Percentiles rank a stretch among this genome's conserved stretches.
phyloP scores from a whole-genome alignment of 2,888 invertebrate genomes.

The Eupithecia dodoneata region DNA sequence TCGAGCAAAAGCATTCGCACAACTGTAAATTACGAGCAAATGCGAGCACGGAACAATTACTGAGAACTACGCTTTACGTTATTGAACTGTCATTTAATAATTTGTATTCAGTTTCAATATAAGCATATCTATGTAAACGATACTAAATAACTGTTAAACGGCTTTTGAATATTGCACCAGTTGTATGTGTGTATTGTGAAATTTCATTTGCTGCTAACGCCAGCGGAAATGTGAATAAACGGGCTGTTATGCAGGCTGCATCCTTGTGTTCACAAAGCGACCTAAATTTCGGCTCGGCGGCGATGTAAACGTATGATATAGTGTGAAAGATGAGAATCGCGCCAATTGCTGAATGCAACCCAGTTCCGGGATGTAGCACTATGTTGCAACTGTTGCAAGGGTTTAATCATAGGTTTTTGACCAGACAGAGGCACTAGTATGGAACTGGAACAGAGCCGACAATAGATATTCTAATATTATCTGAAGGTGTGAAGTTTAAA shows the following conservation, averaged over 20 bases:
- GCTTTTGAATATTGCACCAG: slow-evolving; percentile 39
- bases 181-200: slow-evolving; percentile 43
- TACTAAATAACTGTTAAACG: slow-evolving; percentile 4
- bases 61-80: slow-evolving; percentile 19
- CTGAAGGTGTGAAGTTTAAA: slow-evolving; percentile 16
- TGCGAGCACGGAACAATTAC: slow-evolving; percentile 23
- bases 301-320: slow-evolving; percentile 48
- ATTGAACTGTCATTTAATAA: slow-evolving; percentile 25
- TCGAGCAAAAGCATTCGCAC: slow-evolving; percentile 18
- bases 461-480: slow-evolving; percentile 17
- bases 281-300: slow-evolving; percentile 62
- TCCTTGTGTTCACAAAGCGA: slow-evolving; percentile 57
- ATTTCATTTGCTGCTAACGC: slow-evolving; percentile 46
- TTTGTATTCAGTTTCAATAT: slow-evolving; percentile 7
- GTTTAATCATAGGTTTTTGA: slow-evolving; percentile 32
- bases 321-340: slow-evolving; percentile 68
- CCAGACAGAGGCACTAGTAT: slow-evolving; percentile 10
- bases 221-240: slow-evolving; percentile 61
- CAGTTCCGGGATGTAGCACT: slow-evolving; percentile 63
- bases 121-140: slow-evolving; percentile 11
- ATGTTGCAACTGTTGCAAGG: slow-evolving; percentile 45
- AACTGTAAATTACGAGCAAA: slow-evolving; percentile 19
- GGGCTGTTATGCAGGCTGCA: slow-evolving; percentile 48
- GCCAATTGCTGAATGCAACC: slow-evolving; percentile 60
- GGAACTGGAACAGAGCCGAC: slow-evolving; percentile 15